Percentiles rank a stretch among this genome's conserved stretches.
Conservation (phyloP, 2,113 vertebrate species). For the Oriolus oriolus region DNA sequence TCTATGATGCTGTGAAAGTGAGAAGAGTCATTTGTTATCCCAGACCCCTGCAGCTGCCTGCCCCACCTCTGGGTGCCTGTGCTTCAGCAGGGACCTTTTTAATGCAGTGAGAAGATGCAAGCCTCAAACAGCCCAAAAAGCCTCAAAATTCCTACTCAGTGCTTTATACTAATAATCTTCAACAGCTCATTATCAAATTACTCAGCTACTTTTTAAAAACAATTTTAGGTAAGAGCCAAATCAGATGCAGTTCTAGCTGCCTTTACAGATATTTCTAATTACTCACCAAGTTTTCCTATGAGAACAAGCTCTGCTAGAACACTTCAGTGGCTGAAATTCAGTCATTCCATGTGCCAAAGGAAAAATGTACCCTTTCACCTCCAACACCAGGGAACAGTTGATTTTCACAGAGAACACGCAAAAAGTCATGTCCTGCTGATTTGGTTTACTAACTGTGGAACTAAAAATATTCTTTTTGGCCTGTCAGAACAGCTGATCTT, state of each 20-base stretch:
- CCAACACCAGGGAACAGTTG: not conserved
- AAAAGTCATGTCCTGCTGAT: conserved; percentile 10
- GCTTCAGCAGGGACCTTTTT: not conserved
- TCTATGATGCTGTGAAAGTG: not conserved
- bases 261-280: not conserved
- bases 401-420: not conserved
- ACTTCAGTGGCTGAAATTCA: not conserved
- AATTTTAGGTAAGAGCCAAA: not conserved
- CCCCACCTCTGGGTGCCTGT: not conserved
- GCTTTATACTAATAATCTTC: not conserved
- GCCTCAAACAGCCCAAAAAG: not conserved
- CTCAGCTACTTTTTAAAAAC: not conserved
- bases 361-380: conserved; percentile 34
- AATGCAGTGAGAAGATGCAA: not conserved
- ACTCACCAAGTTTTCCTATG: not conserved
- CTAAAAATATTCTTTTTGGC: conserved; percentile 18
- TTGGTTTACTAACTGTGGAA: conserved; percentile 17
- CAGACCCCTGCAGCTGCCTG: not conserved
- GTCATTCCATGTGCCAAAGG: not conserved
- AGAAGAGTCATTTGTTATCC: not conserved
- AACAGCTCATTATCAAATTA: not conserved
- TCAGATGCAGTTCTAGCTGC: not conserved
- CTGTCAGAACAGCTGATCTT: conserved; percentile 18
- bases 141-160: not conserved
- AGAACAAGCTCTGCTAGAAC: not conserved